Base-by-base conservation (phyloP, 2,797 vertebrate species). In the Molossus molossus region DNA sequence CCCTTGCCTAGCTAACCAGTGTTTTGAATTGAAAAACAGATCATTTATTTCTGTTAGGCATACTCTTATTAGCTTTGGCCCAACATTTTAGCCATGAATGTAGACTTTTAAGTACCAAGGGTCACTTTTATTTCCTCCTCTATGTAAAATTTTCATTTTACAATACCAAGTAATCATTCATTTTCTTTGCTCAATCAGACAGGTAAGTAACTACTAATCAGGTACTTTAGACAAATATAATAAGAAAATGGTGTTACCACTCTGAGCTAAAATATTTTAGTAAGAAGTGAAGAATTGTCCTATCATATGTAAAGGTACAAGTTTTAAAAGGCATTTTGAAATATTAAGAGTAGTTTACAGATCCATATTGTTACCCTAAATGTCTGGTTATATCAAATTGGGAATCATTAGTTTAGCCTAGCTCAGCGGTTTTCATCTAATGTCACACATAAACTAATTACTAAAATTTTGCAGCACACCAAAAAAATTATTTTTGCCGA, bases 1-100 rank as follows among this genome's bases (percentile, higher is more conserved):
- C 55, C 45, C 58, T 90, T 87, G 9, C 1, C 3, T 62, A 57
- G 58, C n/a, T 75, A 37, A 50, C 21, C 29, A 55, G 15, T 76
- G 62, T 86, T 93, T 85, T 91, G 93, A 93, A 53, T 87, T 65
- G 58, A 48, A 94, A 53, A 90, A 37, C 21, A 70, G 50, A n/a
- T 82, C 15, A 17, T 84, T 87, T 81, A 17, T 82, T 33, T 76
- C 69, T 91, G 33, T 57, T 82, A 55, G 25, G 33, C 29, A 0
- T 45, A 29, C 27, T 87, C 40, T 81, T 65, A 10, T 27, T 29
- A 76, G 40, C 60, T 73, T 0, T 93, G 18, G 33, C 53, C 23
- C 37, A 55, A 29, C 20, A 53, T 55, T 58, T 88, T 88, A 88
- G 48, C 17, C 60, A 81, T 92, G 57, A 72, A 33, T 92, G 60